A percentile compares a stretch with the other conserved stretches of the same genome.
Conservation (phyloP, 2,888 invertebrate genomes). For the Drosophila recens region DNA sequence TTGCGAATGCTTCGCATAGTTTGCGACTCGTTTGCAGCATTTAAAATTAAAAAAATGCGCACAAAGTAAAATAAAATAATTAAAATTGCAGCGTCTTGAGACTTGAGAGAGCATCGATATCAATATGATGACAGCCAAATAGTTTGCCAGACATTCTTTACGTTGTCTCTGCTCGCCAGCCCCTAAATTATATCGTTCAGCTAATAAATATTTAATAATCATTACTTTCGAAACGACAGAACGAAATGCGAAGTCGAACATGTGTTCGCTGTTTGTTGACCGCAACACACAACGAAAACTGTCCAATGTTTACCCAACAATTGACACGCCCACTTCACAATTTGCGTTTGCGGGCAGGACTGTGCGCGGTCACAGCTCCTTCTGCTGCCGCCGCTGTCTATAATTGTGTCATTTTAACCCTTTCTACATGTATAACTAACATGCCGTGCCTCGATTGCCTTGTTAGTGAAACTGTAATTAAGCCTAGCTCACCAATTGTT, state of each 20-base stretch:
- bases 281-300: slow-evolving; percentile 67
- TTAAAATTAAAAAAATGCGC: slow-evolving; percentile 51
- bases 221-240: slow-evolving; percentile 36
- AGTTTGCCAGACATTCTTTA: slow-evolving; percentile 24
- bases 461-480: slow-evolving; percentile 67
- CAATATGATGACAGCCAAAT: slow-evolving; percentile 35
- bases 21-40: slow-evolving; percentile 55
- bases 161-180: slow-evolving; percentile 20
- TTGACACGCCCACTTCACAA: slow-evolving; percentile 74
- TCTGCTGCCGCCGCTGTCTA: slow-evolving; percentile 9
- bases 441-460: slow-evolving; percentile 22
- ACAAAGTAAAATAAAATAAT: slow-evolving; percentile 62
- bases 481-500: slow-evolving; percentile 67
- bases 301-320: slow-evolving; percentile 83
- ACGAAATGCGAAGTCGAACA: slow-evolving; percentile 73
- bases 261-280: slow-evolving; percentile 69
- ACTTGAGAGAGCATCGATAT: slow-evolving; percentile 41
- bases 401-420: slow-evolving; percentile 80
- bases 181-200: slow-evolving; percentile 64
- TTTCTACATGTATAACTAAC: slow-evolving; percentile 26
- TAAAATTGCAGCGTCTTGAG: slow-evolving; percentile 37
- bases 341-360: slow-evolving; percentile 38
- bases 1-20: slow-evolving; percentile 82
- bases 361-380: slow-evolving; percentile 25
- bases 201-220: slow-evolving; percentile 70